These are phyloP conservation scores for Candidula unifasciata DNA, from an alignment of 2,888 invertebrate genomes.

Conservation along the genomic window DNA sequence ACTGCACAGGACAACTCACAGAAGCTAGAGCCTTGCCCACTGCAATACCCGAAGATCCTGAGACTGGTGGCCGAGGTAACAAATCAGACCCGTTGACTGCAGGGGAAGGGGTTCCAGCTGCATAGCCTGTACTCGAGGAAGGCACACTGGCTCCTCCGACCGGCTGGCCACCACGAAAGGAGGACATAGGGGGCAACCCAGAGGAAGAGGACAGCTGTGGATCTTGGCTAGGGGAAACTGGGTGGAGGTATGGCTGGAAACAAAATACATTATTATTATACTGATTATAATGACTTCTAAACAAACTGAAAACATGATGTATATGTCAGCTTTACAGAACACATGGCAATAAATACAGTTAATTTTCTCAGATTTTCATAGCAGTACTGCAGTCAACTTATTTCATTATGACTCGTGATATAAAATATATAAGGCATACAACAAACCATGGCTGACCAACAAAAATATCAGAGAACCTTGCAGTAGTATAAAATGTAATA, in stretches of 20 bases:
- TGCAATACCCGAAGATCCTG: constrained; percentile 79
- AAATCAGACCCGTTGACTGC: constrained; percentile 72
- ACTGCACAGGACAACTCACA: constrained; percentile 79
- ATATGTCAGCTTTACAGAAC: too few relatives aligned
- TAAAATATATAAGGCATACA: too few relatives aligned
- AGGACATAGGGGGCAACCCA: constrained; percentile 84
- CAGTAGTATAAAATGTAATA: too few relatives aligned
- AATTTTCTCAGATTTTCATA: too few relatives aligned
- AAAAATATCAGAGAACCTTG: too few relatives aligned
- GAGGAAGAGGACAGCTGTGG: constrained; percentile 79
- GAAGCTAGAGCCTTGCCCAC: constrained; percentile 84
- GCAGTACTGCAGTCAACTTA: too few relatives aligned
- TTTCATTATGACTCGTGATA: too few relatives aligned
- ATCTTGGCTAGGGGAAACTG: constrained; percentile 81
- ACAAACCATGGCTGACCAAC: too few relatives aligned
- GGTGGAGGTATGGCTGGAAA: constrained; percentile 55
- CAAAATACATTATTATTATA: neutral
- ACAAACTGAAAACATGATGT: too few relatives aligned
- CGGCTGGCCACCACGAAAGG: constrained; percentile 79
- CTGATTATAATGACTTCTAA: too few relatives aligned
- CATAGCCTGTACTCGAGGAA: constrained; percentile 74
- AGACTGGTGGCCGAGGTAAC: constrained; percentile 54
- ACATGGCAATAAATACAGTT: too few relatives aligned
- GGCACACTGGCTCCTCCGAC: constrained; percentile 57
- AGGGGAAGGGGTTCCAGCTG: constrained; percentile 74